Evolutionary conservation across 2,113 vertebrate genomes (phyloP).

Genomic region (Ondatra zibethicus): DNA sequence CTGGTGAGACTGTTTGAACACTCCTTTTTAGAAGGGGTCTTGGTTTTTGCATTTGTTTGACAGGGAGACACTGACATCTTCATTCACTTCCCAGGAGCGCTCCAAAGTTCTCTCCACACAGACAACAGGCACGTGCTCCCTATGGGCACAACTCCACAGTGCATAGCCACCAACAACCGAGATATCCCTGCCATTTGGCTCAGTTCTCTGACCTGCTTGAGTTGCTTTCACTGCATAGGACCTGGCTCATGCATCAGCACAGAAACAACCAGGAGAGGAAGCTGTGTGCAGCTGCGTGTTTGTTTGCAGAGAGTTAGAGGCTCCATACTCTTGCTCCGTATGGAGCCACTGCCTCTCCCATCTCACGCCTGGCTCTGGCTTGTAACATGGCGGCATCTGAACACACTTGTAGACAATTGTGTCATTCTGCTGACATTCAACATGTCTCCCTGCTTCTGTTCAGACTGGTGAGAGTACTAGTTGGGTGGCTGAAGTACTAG

Average conservation of each 20-base stretch:
- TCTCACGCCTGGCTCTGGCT: not conserved
- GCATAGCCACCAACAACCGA: not conserved
- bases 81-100: not conserved
- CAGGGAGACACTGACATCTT: not conserved
- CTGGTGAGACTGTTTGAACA: rapidly evolving
- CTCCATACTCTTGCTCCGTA: rapidly evolving
- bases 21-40: not conserved
- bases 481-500: not conserved
- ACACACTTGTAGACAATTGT: rapidly evolving
- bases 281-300: rapidly evolving
- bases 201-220: not conserved
- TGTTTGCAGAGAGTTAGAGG: not conserved
- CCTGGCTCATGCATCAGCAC: rapidly evolving
- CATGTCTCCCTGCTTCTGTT: not conserved
- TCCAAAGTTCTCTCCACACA: not conserved
- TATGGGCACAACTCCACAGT: rapidly evolving
- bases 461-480: too few relatives aligned
- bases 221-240: not conserved
- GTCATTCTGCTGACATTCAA: too few relatives aligned
- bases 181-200: not conserved
- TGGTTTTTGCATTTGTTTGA: not conserved
- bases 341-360: not conserved
- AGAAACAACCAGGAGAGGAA: not conserved
- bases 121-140: not conserved
- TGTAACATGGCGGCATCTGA: not conserved